Percentiles rank a stretch among this genome's conserved stretches.
phyloP scores from a whole-genome alignment of 2,888 invertebrate genomes.

The Bedellia somnulentella region DNA sequence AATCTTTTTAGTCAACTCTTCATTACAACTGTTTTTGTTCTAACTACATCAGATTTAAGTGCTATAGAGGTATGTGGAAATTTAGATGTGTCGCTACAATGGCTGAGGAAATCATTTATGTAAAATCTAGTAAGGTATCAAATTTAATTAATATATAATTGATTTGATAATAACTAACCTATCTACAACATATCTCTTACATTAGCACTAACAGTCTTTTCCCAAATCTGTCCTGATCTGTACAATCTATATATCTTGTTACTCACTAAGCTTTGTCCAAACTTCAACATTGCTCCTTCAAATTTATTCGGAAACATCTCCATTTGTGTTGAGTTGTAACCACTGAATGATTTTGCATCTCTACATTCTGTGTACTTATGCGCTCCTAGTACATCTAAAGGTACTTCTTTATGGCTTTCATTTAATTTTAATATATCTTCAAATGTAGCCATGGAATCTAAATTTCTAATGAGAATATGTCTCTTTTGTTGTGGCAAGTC shows the following conservation, averaged over 20 bases:
- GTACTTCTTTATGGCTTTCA: constrained; percentile 21
- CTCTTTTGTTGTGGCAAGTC: constrained; percentile 23
- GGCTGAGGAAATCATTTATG: too few species aligned
- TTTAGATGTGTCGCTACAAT: too few species aligned
- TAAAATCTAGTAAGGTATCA: too few species aligned
- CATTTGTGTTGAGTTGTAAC: constrained; percentile 47
- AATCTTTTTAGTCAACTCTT: too few species aligned
- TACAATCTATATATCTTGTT: constrained; percentile 50
- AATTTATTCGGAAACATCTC: constrained; percentile 49
- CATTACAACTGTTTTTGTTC: too few species aligned
- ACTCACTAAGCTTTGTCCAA: constrained; percentile 41
- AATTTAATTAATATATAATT: too few species aligned
- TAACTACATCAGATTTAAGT: too few species aligned
- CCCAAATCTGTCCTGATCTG: constrained; percentile 50
- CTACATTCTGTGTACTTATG: constrained; percentile 54
- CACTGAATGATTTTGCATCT: constrained; percentile 30
- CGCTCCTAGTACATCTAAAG: constrained; percentile 32
- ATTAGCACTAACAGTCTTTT: constrained; percentile 30
- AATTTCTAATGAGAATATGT: constrained; percentile 29
- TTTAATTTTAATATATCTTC: constrained; percentile 38
- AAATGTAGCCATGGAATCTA: constrained; percentile 43
- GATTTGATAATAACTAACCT: too few species aligned
- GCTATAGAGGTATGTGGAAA: too few species aligned
- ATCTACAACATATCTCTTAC: constrained; percentile 32
- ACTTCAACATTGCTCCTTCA: constrained; percentile 55